A percentile compares a stretch with the other conserved stretches of the same genome.
These are phyloP conservation scores for Nautilus pompilius DNA, from an alignment of 1,140 invertebrate species.

Conservation along the genomic window DNA sequence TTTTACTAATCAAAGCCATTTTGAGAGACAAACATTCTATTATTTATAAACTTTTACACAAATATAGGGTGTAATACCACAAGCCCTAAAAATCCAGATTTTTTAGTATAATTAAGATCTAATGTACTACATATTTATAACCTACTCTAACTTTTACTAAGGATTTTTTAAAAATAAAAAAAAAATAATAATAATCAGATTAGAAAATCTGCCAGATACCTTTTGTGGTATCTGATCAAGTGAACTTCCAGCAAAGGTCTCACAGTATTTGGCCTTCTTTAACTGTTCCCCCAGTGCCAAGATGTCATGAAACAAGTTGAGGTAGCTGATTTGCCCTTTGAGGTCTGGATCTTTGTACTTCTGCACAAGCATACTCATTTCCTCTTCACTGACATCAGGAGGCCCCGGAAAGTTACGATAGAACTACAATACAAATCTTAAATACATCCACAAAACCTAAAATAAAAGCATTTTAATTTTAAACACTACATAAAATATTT, in stretches of 20 bases:
- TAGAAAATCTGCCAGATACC: constrained; percentile 1
- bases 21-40: too few relatives aligned
- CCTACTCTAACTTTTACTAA: too few relatives aligned
- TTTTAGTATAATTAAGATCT: too few relatives aligned
- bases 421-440: constrained; percentile 37
- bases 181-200: too few relatives aligned
- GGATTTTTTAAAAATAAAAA: too few relatives aligned
- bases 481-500: background rate
- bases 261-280: too few relatives aligned
- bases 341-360: constrained; percentile 49
- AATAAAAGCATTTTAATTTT: background rate
- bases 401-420: constrained; percentile 53
- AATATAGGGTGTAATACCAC: too few relatives aligned
- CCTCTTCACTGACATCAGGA: constrained; percentile 44
- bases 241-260: background rate
- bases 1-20: too few relatives aligned
- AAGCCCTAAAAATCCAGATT: too few relatives aligned
- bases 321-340: constrained; percentile 48
- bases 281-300: constrained; percentile 35
- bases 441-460: background rate
- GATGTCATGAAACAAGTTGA: constrained; percentile 54
- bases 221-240: too few relatives aligned
- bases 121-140: too few relatives aligned
- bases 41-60: too few relatives aligned
- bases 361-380: constrained; percentile 43